These are phyloP conservation scores for Cyprinella venusta DNA, from an alignment of 2,797 vertebrate genomes.

Conservation along the genomic window DNA sequence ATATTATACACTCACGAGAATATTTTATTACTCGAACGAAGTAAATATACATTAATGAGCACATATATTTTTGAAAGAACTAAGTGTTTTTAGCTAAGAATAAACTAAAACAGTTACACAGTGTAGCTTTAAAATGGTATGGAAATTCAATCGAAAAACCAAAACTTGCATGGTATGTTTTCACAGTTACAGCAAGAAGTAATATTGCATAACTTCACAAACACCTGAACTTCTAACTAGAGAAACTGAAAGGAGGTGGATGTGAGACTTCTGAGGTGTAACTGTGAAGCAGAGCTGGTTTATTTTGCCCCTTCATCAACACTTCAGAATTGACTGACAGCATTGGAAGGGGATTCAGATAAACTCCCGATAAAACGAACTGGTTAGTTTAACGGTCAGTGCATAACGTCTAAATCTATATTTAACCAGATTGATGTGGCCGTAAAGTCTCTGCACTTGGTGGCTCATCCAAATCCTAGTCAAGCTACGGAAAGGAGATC, in stretches of 20 bases:
- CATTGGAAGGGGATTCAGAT: neutral
- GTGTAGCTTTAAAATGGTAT: neutral
- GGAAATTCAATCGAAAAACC: neutral
- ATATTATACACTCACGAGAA: too few relatives aligned
- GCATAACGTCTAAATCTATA: neutral
- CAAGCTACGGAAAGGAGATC: slow-evolving; percentile 32
- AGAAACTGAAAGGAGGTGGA: neutral
- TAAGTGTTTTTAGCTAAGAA: too few relatives aligned
- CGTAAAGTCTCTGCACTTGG: slow-evolving; percentile 6
- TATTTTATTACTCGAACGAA: too few relatives aligned
- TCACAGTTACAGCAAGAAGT: slow-evolving; percentile 3
- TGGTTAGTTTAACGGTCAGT: neutral
- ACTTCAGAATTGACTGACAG: slow-evolving; percentile 35
- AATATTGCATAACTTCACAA: slow-evolving; percentile 25
- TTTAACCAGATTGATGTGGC: slow-evolving; percentile 7
- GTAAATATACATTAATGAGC: too few relatives aligned
- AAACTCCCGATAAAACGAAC: slow-evolving; percentile 25
- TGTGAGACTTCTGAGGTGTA: slow-evolving; percentile 20
- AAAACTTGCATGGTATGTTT: neutral
- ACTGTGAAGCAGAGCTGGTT: slow-evolving; percentile 37
- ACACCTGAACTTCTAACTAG: slow-evolving; percentile 18
- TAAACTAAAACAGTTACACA: too few relatives aligned
- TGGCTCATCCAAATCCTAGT: slow-evolving; percentile 32
- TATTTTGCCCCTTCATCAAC: slow-evolving; percentile 54
- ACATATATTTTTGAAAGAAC: too few relatives aligned